A percentile compares a stretch with the other conserved stretches of the same genome.
These are phyloP conservation scores for Pyrrhia umbra DNA, from an alignment of 2,888 invertebrate genomes.

Conservation along the genomic window DNA sequence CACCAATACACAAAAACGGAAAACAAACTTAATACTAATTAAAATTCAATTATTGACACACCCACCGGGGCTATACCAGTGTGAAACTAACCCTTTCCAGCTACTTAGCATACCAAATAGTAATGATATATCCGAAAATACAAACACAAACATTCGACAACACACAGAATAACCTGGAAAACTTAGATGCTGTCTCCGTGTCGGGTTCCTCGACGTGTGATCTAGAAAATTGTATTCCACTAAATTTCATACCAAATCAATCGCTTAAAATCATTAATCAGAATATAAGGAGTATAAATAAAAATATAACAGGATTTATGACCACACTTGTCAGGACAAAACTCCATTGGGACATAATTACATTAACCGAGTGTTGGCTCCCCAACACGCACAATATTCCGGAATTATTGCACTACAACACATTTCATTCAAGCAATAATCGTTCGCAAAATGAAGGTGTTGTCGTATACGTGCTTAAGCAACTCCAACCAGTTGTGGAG, in stretches of 20 bases:
- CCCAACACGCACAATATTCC: not conserved
- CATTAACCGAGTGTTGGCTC: slow-evolving; percentile 3
- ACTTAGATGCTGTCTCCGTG: slow-evolving; percentile 3
- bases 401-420: not conserved
- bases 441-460: not conserved
- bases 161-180: not conserved
- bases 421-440: not conserved
- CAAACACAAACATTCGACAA: not conserved
- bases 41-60: too few relatives aligned
- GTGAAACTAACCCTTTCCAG: not conserved
- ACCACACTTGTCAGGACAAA: slow-evolving; percentile 6
- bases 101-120: not conserved
- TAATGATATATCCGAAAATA: not conserved
- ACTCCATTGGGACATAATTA: slow-evolving; percentile 8
- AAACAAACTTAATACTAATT: too few relatives aligned
- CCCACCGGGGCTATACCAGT: slow-evolving; percentile 2
- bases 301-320: slow-evolving; percentile 5
- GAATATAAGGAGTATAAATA: slow-evolving; percentile 16
- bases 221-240: slow-evolving; percentile 5
- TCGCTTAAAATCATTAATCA: slow-evolving; percentile 9
- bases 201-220: not conserved
- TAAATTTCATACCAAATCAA: not conserved
- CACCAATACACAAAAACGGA: too few relatives aligned
- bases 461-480: not conserved
- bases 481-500: not conserved